Percentiles rank a stretch among this genome's conserved stretches.
These are phyloP conservation scores for Lophotis ruficrista DNA, from an alignment of 2,113 vertebrate species.

Conservation along the genomic window DNA sequence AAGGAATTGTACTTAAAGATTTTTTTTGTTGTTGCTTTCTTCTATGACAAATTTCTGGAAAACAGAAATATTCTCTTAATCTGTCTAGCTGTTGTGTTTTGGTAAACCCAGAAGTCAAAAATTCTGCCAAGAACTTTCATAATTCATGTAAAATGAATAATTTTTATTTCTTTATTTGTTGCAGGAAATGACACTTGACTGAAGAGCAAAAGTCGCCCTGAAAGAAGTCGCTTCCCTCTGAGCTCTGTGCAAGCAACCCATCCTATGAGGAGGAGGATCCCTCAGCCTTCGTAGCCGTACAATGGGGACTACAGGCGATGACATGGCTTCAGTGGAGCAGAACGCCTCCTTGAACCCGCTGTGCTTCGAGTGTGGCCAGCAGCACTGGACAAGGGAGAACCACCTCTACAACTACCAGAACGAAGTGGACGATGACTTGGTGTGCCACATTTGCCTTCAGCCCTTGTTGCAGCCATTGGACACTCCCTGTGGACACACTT, in stretches of 20 bases:
- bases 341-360: constrained; percentile 86
- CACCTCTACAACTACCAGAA: constrained; percentile 97
- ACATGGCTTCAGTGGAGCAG: constrained; percentile 81
- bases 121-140: not conserved
- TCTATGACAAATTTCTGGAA: not conserved
- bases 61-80: not conserved
- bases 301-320: constrained; percentile 89
- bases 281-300: not conserved
- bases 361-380: constrained; percentile 94
- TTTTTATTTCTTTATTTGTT: constrained; percentile 12
- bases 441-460: constrained; percentile 99
- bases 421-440: constrained; percentile 96
- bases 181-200: constrained; percentile 45
- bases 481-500: constrained; percentile 98
- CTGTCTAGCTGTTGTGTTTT: not conserved
- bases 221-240: not conserved
- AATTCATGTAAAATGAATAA: not conserved
- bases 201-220: not conserved
- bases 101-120: not conserved
- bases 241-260: not conserved
- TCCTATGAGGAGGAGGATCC: not conserved
- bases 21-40: not conserved
- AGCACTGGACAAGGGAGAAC: constrained; percentile 94
- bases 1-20: not conserved
- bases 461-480: constrained; percentile 94